These are phyloP conservation scores for Pangasius djambal DNA, from an alignment of 2,797 vertebrate genomes.

Conservation along the genomic window DNA sequence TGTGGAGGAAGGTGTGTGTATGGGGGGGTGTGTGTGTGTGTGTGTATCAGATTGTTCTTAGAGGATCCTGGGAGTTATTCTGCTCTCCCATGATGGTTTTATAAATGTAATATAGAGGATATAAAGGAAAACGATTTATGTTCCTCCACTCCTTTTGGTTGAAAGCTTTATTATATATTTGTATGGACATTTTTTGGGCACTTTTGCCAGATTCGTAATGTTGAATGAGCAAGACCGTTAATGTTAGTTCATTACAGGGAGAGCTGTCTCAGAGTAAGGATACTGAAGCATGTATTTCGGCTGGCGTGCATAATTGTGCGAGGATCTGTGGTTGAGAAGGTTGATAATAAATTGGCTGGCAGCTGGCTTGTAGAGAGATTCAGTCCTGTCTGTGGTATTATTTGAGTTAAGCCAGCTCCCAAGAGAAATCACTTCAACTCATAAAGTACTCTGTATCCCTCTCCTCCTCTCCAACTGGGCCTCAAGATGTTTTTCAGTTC, in stretches of 20 bases:
- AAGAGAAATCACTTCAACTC: conserved; percentile 55
- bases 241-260: conserved; percentile 39
- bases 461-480: conserved; percentile 36
- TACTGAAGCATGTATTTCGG: conserved; percentile 42
- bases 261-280: conserved; percentile 16
- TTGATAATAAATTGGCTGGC: conserved; percentile 62
- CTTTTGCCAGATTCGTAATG: background rate
- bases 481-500: conserved; percentile 49
- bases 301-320: conserved; percentile 47
- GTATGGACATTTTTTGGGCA: background rate
- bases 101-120: conserved; percentile 1
- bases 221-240: conserved; percentile 14
- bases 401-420: conserved; percentile 56
- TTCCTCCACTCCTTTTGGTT: conserved; percentile 1
- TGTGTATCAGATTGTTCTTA: background rate
- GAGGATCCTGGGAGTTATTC: background rate
- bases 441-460: conserved; percentile 53
- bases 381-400: conserved; percentile 56
- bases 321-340: conserved; percentile 59
- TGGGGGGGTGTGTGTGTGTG: conserved; percentile 52
- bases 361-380: conserved; percentile 57
- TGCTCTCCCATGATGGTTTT: background rate
- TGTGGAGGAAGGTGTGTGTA: conserved; percentile 24
- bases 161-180: conserved; percentile 2
- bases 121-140: background rate